Base-by-base conservation (phyloP, 2,797 vertebrate species). In the Chaenodraco wilsoni region DNA sequence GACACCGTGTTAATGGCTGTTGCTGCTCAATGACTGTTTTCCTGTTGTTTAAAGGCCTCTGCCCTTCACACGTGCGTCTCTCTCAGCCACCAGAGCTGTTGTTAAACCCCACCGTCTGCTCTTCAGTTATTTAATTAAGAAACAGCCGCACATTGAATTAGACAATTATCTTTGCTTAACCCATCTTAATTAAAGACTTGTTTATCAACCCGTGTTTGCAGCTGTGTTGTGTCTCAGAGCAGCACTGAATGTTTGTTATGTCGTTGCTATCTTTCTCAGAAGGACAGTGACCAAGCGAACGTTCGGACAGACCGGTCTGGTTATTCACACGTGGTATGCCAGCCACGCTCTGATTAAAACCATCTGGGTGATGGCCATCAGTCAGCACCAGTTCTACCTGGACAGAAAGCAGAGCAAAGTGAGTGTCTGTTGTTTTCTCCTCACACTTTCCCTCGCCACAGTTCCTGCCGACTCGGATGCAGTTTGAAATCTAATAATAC, bases 361-460 rank as follows among this genome's bases (percentile, higher is more conserved):
- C 94, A 98, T 99, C 94, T 99, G 98, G 98, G 96, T 95, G 79
- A 99, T 99, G 98, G 98, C 98, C 82, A 99, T 99, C 86, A 98
- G 98, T 94, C 98, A 99, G 80, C 98, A 99, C 91, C 98, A 99
- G 88, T 99, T 99, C 86, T 99, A 99, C 94, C 93, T 99, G 95
- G 97, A 99, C 89, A 96, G 96, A 83, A 99, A 97, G 78, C 96
- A 99, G 91, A 99, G 96, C 93, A 98, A 98, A 95, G 98, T 99
- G 90, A 97, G 98, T 87, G 16, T 67, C 31, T 69, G 14, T 60
- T 69, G 14, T 60, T 58, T 58, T 65, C 41, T 45, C 19, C n/a
- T 37, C 45, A 49, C 5, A 70, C 3, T 46, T 61, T 73, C 44
- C 45, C 21, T 63, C 62, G 11, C 61, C 9, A 50, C n/a, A 15